Base-by-base conservation (phyloP, 2,113 vertebrate species). In the Lanius ludovicianus region DNA sequence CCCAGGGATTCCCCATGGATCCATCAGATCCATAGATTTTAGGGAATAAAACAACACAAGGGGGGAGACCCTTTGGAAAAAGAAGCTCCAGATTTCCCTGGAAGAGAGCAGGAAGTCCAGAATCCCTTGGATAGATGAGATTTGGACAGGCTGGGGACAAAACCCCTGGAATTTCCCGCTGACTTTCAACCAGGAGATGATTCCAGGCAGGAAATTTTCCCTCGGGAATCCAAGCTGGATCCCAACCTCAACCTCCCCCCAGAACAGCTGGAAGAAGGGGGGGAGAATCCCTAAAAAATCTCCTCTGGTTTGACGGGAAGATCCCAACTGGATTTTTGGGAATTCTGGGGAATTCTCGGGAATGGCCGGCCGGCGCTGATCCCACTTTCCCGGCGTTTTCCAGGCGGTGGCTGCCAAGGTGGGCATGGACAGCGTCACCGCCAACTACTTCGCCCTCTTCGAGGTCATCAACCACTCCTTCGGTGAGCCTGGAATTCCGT, bases 41-140 rank as follows among this genome's bases (percentile, higher is more conserved):
- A 4, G 31, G 73, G 9, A 37, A 11, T 35, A 3, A 31, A 74
- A 8, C 1, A 28, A 7, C 42, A 0, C 35, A 15, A 25, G 11
- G 55, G 24, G 46, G 25, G 44, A 15, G 13, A 19, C 25, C 31
- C 42, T 49, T 56, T 47, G 50, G 5, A 4, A 31, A 50, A 42
- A 57, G 5, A 25, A 49, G 42, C 1, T 50, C 7, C 5, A 30
- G 21, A 49, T 20, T 6, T 28, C 4, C 2, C 62, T 24, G 24
- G 44, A 11, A 65, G 42, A 31, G 16, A 17, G 10, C 14, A 1
- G 21, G 21, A 52, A 20, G 16, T 2, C 44, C 17, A 2, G 8
- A 35, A 57, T 35, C 21, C 8, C 1, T 1, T 0, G 1, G 25
- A 16, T 21, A 14, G 9, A 24, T 0, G 0, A 21, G 44, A 27